Conservation (phyloP, 2,888 invertebrate genomes). For the Meiosimyza platycephala region DNA sequence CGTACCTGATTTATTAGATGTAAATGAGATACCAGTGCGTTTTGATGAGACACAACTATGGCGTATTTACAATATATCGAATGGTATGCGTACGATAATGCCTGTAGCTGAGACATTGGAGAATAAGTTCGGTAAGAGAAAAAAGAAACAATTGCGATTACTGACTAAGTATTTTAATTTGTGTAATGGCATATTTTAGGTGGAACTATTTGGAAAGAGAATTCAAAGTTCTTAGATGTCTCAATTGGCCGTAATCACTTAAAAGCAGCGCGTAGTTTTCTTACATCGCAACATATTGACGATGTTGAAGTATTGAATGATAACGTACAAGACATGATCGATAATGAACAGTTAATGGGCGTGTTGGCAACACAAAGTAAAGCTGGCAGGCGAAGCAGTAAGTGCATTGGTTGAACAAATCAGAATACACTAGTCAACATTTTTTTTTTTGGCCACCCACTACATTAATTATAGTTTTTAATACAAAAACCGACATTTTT, state of each 20-base stretch:
- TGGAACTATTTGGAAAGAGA: constrained; percentile 65
- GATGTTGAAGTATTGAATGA: constrained; percentile 74
- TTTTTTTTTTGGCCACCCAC: neutral
- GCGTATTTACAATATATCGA: constrained; percentile 63
- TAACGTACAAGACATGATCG: constrained; percentile 81
- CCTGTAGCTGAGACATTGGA: constrained; percentile 56
- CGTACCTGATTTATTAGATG: constrained; percentile 44
- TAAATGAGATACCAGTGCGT: constrained; percentile 56
- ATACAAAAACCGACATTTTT: no score
- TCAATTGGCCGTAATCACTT: constrained; percentile 74
- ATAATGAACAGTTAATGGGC: constrained; percentile 74
- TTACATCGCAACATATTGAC: constrained; percentile 73
- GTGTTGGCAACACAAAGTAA: constrained; percentile 63
- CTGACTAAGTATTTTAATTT: neutral
- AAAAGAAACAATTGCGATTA: neutral
- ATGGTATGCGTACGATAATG: constrained; percentile 49
- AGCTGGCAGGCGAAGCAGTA: constrained; percentile 68
- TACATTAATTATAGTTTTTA: no score
- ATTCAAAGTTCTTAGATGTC: constrained; percentile 72
- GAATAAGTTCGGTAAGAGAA: constrained; percentile 54
- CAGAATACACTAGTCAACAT: neutral
- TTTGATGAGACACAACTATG: constrained; percentile 62
- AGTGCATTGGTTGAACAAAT: constrained; percentile 41
- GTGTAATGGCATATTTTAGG: constrained; percentile 43
- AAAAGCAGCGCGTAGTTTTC: constrained; percentile 72